These are phyloP conservation scores for Tetramorium bicarinatum DNA, from an alignment of 2,888 invertebrate genomes.

Conservation along the genomic window DNA sequence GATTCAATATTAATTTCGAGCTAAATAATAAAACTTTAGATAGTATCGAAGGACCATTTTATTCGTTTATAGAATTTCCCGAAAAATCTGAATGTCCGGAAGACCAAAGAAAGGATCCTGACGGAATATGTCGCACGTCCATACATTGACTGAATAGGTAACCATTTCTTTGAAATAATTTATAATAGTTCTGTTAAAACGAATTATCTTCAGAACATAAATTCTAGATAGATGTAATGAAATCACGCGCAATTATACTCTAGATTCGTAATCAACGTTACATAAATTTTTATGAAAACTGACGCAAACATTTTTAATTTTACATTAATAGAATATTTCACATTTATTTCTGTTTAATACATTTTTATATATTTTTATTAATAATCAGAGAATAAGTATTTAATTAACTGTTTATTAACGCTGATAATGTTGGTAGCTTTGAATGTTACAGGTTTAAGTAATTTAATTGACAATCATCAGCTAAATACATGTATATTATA, in stretches of 20 bases:
- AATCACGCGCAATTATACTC: not conserved
- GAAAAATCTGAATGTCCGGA: not conserved
- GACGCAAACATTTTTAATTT: not conserved
- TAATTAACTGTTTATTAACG: slow-evolving; percentile 1
- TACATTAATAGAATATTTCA: not conserved
- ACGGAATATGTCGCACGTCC: not conserved
- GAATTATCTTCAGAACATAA: not conserved
- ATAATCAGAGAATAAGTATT: slow-evolving; percentile 4
- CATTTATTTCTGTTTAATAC: not conserved
- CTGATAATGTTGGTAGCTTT: not conserved
- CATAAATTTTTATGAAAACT: not conserved
- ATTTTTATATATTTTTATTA: not conserved
- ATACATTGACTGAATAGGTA: not conserved
- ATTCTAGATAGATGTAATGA: not conserved
- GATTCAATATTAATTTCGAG: no score
- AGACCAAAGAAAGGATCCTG: not conserved
- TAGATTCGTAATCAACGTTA: not conserved
- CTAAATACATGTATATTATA: not conserved
- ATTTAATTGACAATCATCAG: not conserved
- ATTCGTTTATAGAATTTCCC: no score
- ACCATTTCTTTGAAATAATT: not conserved
- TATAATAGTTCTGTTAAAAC: not conserved
- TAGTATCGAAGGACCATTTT: no score
- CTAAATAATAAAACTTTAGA: no score
- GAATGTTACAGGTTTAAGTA: slow-evolving; percentile 12